Evolutionary conservation across 2,888 invertebrate genomes (phyloP).

Genomic region (Rhagonycha lutea): DNA sequence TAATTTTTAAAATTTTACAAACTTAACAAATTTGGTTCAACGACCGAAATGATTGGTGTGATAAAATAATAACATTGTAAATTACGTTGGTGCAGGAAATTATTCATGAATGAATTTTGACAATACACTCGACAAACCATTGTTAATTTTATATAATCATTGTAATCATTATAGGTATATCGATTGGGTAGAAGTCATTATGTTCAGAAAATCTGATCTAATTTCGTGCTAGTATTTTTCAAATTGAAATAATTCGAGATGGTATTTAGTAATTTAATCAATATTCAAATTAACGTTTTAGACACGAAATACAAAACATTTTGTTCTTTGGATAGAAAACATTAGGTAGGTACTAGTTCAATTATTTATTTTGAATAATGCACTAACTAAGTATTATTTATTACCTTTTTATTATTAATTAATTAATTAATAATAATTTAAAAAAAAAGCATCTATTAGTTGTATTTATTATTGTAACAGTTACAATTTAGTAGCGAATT

Average conservation of each 20-base stretch:
- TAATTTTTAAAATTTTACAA: not conserved
- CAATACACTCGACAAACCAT: not conserved
- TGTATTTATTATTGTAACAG: not conserved
- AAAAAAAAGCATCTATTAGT: not conserved
- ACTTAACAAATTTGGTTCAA: not conserved
- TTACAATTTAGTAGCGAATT: not conserved
- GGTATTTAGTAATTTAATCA: too few relatives aligned
- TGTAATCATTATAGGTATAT: not conserved
- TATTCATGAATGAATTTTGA: not conserved
- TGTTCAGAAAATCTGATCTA: not conserved
- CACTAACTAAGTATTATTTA: not conserved
- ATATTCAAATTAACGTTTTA: not conserved
- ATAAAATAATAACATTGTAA: not conserved
- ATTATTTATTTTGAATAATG: not conserved
- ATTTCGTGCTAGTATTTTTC: not conserved
- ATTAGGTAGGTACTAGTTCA: too few relatives aligned
- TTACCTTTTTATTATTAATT: not conserved
- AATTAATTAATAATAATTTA: not conserved
- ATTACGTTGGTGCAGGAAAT: not conserved
- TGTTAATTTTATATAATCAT: not conserved
- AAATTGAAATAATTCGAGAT: not conserved
- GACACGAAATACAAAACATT: too few relatives aligned
- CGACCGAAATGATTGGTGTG: not conserved
- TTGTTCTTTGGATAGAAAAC: too few relatives aligned
- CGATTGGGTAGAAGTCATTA: not conserved